phyloP scores from a whole-genome alignment of 1,140 invertebrate species.

The Lepidostoma basale region DNA sequence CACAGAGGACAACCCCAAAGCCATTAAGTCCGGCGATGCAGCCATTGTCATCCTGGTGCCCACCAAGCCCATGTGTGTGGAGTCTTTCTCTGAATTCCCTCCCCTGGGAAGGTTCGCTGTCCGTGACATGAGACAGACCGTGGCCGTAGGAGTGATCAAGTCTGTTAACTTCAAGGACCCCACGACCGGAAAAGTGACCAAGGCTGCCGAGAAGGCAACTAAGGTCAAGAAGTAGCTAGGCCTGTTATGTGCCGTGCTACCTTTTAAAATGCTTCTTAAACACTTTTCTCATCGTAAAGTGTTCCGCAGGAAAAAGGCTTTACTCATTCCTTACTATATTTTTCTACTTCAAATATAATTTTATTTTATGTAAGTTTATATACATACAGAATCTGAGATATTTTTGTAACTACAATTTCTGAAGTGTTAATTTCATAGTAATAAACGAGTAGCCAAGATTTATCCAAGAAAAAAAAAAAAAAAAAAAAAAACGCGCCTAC shows the following conservation, averaged over 20 bases:
- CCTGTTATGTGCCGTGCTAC: slow-evolving; percentile 56
- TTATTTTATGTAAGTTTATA: slow-evolving; percentile 46
- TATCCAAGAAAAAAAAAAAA: slow-evolving; percentile 30
- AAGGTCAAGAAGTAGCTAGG: slow-evolving; percentile 86
- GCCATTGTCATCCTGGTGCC: slow-evolving; percentile 91
- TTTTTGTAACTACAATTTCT: slow-evolving; percentile 43
- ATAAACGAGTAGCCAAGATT: slow-evolving; percentile 47
- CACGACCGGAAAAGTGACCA: slow-evolving; percentile 91
- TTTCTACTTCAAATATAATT: slow-evolving; percentile 45
- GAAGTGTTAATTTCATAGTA: slow-evolving; percentile 47
- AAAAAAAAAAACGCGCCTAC: no score
- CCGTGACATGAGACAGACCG: slow-evolving; percentile 98
- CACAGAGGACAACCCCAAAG: slow-evolving; percentile 77
- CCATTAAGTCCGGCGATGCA: slow-evolving; percentile 94
- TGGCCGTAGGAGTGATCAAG: slow-evolving; percentile 98
- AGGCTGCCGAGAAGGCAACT: slow-evolving; percentile 91
- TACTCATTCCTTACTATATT: slow-evolving; percentile 60
- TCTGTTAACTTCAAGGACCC: slow-evolving; percentile 83
- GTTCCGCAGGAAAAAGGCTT: slow-evolving; percentile 63
- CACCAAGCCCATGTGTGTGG: slow-evolving; percentile 95
- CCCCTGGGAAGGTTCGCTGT: slow-evolving; percentile 97
- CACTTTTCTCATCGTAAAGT: slow-evolving; percentile 61
- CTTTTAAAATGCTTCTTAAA: slow-evolving; percentile 62
- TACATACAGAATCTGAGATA: slow-evolving; percentile 37
- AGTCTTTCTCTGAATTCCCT: slow-evolving; percentile 94